A percentile compares a stretch with the other conserved stretches of the same genome.
phyloP scores from a whole-genome alignment of 2,797 vertebrate species.

The Rachycentron canadum region DNA sequence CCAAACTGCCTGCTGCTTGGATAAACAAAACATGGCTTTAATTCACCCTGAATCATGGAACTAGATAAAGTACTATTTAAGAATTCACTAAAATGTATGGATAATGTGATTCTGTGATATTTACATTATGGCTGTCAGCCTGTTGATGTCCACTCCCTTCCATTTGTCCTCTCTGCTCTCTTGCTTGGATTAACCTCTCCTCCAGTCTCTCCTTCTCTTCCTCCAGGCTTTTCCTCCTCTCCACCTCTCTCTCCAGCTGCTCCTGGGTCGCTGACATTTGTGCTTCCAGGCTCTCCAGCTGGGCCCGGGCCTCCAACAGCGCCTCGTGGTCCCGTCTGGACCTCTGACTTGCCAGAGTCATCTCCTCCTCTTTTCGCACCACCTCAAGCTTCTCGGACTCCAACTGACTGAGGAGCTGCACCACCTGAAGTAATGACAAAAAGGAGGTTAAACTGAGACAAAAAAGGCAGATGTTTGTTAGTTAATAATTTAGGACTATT shows the following conservation, averaged over 20 bases:
- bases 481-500: background rate
- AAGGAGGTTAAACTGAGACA: background rate
- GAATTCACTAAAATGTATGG: background rate
- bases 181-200: conserved; percentile 83
- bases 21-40: conserved; percentile 19
- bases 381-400: conserved; percentile 91
- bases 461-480: background rate
- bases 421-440: conserved; percentile 72
- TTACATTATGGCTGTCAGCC: conserved; percentile 66
- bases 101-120: conserved; percentile 18
- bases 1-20: conserved; percentile 30
- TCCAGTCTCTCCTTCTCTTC: conserved; percentile 87
- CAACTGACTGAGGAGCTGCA: conserved; percentile 89
- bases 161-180: conserved; percentile 41
- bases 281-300: conserved; percentile 84
- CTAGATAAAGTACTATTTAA: background rate
- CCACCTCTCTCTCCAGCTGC: conserved; percentile 87
- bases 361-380: conserved; percentile 89
- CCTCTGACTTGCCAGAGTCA: conserved; percentile 80
- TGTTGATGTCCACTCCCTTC: conserved; percentile 49
- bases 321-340: conserved; percentile 87
- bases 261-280: conserved; percentile 84
- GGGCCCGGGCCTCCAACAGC: conserved; percentile 82
- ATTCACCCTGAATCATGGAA: background rate
- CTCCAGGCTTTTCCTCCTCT: conserved; percentile 84